Base-by-base conservation (phyloP, 2,797 vertebrate species). In the Lacerta viridis region DNA sequence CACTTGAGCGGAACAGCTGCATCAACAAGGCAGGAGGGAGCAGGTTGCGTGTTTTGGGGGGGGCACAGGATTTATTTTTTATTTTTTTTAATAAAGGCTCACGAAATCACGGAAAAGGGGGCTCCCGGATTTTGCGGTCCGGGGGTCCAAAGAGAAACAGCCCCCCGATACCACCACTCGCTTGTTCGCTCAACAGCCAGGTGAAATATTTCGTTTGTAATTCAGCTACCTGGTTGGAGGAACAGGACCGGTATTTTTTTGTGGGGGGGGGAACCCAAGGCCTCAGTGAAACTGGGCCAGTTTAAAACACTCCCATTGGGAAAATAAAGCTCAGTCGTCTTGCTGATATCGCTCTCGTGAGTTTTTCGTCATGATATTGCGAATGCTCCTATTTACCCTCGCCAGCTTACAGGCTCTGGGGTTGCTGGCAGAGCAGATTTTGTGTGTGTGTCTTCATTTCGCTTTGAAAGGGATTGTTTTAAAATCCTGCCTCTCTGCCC, bases 1-100 rank as follows among this genome's bases (percentile, higher is more conserved):
- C 94, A 94, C 90, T 93, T 94, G 92, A 95, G 91, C 93, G 93
- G 91, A 93, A 93, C 87, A 88, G 88, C 94, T 92, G 93, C 94
- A 90, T 29, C 95, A 92, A 94, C 92, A 86, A 92, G 93, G 87
- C 61, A 88, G 93, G 72, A 75, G 36, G 81, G 80, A 27, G 18
- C 1, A 83, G 87, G 33, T 66, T 41, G 72, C 90, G 78, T 11
- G n/a, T 20, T 18, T 36, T 85, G 46, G 87, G 88, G 80, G 84
- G 85, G 90, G 91, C 92, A 92, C 87, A 91, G 93, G 88, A 74
- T 76, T 10, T 55, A 55, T 50, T 50, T 50, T 55, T 15, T 55
- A 4, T 43, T 43, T 43, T 43, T 17, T 3, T 33, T 33, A 75
- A 87, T 64, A 5, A 27, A 75, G 39, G 36, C 33, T 59, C 72